Conservation (phyloP, 2,113 vertebrate genomes). For the Acrocephalus kingi region DNA sequence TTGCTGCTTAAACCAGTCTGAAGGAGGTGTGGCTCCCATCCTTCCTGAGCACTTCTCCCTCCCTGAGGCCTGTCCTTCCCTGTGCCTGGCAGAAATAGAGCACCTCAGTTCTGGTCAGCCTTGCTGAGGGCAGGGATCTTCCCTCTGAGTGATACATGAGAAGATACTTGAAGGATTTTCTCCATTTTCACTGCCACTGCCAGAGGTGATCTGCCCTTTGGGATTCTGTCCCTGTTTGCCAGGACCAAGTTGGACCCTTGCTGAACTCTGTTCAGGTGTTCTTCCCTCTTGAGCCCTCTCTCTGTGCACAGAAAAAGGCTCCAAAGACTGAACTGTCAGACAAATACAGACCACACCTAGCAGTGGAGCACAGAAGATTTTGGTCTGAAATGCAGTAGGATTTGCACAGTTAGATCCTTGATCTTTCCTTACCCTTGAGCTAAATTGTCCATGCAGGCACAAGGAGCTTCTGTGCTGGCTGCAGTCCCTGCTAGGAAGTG, state of each 20-base stretch:
- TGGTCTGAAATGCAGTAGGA: neutral
- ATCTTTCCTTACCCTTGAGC: neutral
- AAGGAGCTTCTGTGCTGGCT: neutral
- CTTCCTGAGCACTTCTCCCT: neutral
- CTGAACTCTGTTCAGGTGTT: neutral
- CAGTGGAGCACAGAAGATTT: neutral
- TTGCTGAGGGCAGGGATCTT: neutral
- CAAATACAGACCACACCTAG: neutral
- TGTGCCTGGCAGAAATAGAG: neutral
- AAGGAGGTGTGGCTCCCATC: neutral
- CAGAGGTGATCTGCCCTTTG: neutral
- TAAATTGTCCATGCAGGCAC: neutral
- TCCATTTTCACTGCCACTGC: neutral
- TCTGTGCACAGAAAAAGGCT: neutral
- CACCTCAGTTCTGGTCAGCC: neutral
- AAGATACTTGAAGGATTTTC: neutral
- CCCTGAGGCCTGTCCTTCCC: neutral
- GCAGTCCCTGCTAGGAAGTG: neutral
- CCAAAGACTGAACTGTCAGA: neutral
- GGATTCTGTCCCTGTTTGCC: neutral
- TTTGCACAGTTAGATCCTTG: neutral
- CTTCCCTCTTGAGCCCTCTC: neutral
- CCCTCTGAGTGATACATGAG: neutral
- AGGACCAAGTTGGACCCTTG: neutral
- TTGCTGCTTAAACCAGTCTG: neutral